Conservation (phyloP, 92 coral and sea anemone species). For the Micromussa lordhowensis region DNA sequence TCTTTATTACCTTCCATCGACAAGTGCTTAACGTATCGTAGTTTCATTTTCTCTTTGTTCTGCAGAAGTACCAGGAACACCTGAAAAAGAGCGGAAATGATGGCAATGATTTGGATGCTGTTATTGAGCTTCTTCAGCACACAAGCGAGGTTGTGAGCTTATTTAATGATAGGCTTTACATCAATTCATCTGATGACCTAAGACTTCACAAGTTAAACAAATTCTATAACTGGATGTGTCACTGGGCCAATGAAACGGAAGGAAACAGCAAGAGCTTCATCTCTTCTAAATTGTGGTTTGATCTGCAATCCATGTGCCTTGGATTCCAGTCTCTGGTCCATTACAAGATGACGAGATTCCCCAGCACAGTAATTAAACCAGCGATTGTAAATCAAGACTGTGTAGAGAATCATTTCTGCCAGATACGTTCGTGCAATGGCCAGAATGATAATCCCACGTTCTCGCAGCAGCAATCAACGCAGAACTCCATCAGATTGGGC, state of each 20-base stretch:
- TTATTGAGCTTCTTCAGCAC: constrained; percentile 34
- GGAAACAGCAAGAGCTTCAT: constrained; percentile 15
- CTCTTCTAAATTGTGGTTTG: constrained; percentile 64
- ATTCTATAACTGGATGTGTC: constrained; percentile 28
- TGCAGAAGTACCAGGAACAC: constrained; percentile 31
- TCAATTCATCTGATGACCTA: constrained; percentile 17
- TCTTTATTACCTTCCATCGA: not conserved
- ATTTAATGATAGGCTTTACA: constrained; percentile 57
- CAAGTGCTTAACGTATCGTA: not conserved
- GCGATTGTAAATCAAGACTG: constrained; percentile 68
- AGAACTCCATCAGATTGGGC: constrained; percentile 65
- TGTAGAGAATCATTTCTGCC: constrained; percentile 75
- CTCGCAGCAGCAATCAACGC: constrained; percentile 59
- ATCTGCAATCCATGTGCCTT: constrained; percentile 63
- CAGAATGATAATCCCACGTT: constrained; percentile 70
- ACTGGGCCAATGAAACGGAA: constrained; percentile 31
- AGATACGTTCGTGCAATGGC: constrained; percentile 68
- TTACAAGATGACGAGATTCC: constrained; percentile 53
- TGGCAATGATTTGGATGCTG: constrained; percentile 18
- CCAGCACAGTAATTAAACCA: constrained; percentile 60
- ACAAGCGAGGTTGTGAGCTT: constrained; percentile 38
- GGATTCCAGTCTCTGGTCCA: constrained; percentile 57
- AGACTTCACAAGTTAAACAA: constrained; percentile 27
- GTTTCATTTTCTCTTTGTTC: not conserved
- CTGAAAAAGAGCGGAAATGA: not conserved